These are phyloP conservation scores for Leptodirus hochenwartii DNA, from an alignment of 2,888 invertebrate species.

Conservation along the genomic window DNA sequence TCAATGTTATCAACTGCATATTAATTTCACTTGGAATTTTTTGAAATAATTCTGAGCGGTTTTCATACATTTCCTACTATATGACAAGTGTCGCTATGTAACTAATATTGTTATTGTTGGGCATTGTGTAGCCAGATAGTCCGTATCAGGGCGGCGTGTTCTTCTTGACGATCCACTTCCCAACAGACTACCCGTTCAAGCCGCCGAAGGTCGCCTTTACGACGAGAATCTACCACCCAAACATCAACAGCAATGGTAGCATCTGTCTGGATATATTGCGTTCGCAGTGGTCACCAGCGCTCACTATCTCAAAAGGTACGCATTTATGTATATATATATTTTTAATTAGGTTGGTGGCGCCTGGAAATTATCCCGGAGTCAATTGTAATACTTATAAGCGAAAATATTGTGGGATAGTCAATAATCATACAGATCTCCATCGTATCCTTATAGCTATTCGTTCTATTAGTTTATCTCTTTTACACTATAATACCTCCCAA, in stretches of 20 bases:
- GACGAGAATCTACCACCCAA: slow-evolving; percentile 99
- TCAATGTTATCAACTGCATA: no score
- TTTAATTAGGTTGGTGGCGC: background rate
- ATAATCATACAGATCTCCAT: no score
- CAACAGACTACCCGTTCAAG: slow-evolving; percentile 99
- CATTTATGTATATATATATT: background rate
- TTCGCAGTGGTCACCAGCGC: slow-evolving; percentile 99
- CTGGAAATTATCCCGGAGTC: background rate
- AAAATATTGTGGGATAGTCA: no score
- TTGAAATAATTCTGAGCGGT: slow-evolving; percentile 4
- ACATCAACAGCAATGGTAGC: slow-evolving; percentile 99
- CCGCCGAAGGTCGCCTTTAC: slow-evolving; percentile 99
- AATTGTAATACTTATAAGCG: no score
- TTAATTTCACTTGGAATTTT: slow-evolving; percentile 4
- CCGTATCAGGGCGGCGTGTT: slow-evolving; percentile 99
- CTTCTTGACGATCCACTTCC: slow-evolving; percentile 99
- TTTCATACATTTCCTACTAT: no score
- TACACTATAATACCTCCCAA: no score
- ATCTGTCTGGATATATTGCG: slow-evolving; percentile 99
- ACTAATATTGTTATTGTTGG: slow-evolving; percentile 15
- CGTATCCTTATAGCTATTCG: no score
- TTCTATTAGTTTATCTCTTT: no score
- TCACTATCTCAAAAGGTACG: slow-evolving; percentile 98
- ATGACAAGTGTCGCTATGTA: background rate
- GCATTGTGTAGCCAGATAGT: slow-evolving; percentile 88